Evolutionary conservation across 2,888 invertebrate species (phyloP), one percentile per base, ranked within the genome.

Genomic region (Drosophila formosana): DNA sequence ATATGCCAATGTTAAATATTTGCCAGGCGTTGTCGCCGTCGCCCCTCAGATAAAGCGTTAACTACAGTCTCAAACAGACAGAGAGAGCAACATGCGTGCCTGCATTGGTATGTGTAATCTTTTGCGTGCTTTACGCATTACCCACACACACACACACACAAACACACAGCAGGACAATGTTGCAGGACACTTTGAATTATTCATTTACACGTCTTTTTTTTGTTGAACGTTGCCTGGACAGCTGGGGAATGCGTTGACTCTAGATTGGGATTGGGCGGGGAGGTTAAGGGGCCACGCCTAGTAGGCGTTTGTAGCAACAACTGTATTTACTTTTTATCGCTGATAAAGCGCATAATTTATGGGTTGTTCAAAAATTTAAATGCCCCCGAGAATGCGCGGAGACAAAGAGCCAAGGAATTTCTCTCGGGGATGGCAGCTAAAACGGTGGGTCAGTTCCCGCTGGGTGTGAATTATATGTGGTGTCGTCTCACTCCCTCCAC

Each of bases 1-100:
- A 85, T 85, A 89, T 89, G 85, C 87, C 90, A 86, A 88, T 89
- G 85, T 87, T 85, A 85, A 85, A 89, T 89, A 85, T 85, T 85
- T 89, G 85, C 80, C 83, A 61, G 84, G 70, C 77, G 64, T 56
- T 84, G 85, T 77, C 66, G 75, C 66, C 65, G 75, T 64, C 65
- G 75, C 78, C 86, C 88, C 86, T 76, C 88, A 84, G 83, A 84
- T 84, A 84, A 84, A 88, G 74, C 83, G 67, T 83, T 88, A 88
- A 85, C 87, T 88, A 86, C 73, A 82, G 87, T 69, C 73, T 71
- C 80, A 82, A 71, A 77, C 53, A 63, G 37, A 26, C 60, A 25
- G 57, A 53, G 26, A 32, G 37, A 57, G 34, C 39, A 46, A 52
- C 46, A 61, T 68, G 68, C 63, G 72, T 51, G 75, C 55, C 34